A percentile compares a stretch with the other conserved stretches of the same genome.
These are phyloP conservation scores for Aplysina aerophoba DNA, from an alignment of 37 sponge, comb jelly and placozoan species.

Conservation along the genomic window DNA sequence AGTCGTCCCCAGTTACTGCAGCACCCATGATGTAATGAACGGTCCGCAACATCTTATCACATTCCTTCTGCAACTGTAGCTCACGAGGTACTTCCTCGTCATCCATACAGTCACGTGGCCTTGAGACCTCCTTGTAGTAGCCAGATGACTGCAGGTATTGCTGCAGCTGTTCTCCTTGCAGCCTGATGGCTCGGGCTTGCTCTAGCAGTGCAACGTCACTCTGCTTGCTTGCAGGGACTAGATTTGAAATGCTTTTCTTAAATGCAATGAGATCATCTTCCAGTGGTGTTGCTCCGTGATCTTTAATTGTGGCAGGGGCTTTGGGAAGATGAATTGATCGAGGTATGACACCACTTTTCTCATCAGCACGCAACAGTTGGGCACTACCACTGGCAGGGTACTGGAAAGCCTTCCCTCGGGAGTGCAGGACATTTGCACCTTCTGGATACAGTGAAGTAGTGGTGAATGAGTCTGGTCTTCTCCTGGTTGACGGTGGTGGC, in stretches of 20 bases:
- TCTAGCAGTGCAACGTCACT: neutral
- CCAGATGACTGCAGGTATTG: neutral
- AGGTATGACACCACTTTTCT: no score
- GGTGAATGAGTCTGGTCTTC: no score
- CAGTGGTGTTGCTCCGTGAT: neutral
- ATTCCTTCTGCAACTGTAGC: slow-evolving; percentile 25
- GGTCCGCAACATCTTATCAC: neutral
- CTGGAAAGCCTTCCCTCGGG: no score
- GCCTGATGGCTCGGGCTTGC: neutral
- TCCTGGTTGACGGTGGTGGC: no score
- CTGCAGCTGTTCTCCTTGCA: neutral
- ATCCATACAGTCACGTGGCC: slow-evolving; percentile 18
- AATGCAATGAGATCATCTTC: neutral
- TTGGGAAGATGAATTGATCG: neutral
- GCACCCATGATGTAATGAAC: neutral
- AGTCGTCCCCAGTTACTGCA: neutral
- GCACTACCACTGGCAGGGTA: no score
- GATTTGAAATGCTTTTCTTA: neutral
- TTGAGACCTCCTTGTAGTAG: neutral
- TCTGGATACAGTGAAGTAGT: no score
- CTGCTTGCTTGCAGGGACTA: neutral
- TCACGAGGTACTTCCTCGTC: neutral
- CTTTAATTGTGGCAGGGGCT: neutral
- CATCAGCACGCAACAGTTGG: no score
- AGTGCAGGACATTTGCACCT: no score